phyloP scores from a whole-genome alignment of 2,888 invertebrate species.

The Flabesymbios commensalis region DNA sequence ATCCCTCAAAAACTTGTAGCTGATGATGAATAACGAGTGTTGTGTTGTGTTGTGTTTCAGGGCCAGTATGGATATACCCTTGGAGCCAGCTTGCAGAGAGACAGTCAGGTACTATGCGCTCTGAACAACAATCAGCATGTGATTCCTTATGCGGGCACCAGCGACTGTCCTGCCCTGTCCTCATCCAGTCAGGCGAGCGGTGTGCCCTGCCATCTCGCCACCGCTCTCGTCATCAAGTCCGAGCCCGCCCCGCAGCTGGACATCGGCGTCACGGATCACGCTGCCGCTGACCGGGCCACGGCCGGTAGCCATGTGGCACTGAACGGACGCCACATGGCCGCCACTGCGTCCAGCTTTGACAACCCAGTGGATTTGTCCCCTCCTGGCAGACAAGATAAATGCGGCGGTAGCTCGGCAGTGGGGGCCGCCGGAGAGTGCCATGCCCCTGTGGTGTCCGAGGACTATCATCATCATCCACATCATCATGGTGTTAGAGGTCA shows the following conservation, averaged over 20 bases:
- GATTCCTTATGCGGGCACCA: not conserved
- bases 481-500: too few species aligned
- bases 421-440: too few species aligned
- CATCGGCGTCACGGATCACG: too few species aligned
- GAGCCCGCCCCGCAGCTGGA: not conserved
- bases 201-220: constrained; percentile 7
- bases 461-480: too few species aligned
- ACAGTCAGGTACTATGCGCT: constrained; percentile 16
- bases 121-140: constrained; percentile 6
- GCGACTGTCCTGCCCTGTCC: not conserved
- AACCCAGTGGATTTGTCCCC: constrained; percentile 56
- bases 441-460: too few species aligned
- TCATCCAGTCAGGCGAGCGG: not conserved
- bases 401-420: too few species aligned
- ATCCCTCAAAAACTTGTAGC: too few species aligned
- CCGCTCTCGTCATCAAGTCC: not conserved
- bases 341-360: constrained; percentile 36
- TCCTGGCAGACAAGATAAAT: too few species aligned
- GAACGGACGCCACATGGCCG: constrained; percentile 48
- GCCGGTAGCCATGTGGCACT: constrained; percentile 6
- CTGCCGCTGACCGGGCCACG: too few species aligned
- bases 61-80: constrained; percentile 44
- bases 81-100: constrained; percentile 38
- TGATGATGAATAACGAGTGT: too few species aligned
- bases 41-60: constrained; percentile 32